A percentile compares a stretch with the other conserved stretches of the same genome.
phyloP scores from a whole-genome alignment of 2,888 invertebrate genomes.

The Parnassius orleans region DNA sequence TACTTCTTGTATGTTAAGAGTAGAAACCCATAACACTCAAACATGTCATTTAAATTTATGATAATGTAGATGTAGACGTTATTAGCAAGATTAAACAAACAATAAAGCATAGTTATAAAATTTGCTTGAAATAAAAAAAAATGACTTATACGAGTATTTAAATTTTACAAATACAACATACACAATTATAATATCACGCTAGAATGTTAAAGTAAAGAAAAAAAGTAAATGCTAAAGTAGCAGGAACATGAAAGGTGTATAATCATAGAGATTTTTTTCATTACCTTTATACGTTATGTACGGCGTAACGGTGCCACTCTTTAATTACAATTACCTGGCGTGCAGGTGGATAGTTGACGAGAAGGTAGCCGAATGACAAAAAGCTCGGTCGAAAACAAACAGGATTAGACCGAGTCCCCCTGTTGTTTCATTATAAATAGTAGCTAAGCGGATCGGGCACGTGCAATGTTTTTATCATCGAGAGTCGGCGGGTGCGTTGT shows the following conservation, averaged over 20 bases:
- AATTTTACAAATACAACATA: too few species aligned
- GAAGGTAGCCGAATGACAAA: conserved; percentile 14
- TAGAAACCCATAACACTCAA: too few species aligned
- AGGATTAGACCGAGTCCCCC: conserved; percentile 47
- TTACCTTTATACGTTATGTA: neutral
- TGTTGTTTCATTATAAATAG: conserved; percentile 65
- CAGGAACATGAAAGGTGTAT: neutral
- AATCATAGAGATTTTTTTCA: neutral
- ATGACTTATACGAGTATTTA: too few species aligned
- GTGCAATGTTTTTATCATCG: conserved; percentile 74
- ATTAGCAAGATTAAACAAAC: too few species aligned
- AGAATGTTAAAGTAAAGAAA: too few species aligned
- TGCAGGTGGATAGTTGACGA: conserved; percentile 17
- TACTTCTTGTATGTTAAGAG: too few species aligned
- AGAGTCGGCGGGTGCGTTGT: conserved; percentile 40
- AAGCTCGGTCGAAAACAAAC: conserved; percentile 45
- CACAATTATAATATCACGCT: too few species aligned
- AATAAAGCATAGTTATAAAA: too few species aligned
- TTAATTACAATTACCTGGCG: conserved; percentile 22
- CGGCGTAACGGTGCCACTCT: neutral
- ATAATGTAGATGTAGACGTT: too few species aligned
- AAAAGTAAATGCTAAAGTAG: too few species aligned
- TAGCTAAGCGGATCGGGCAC: conserved; percentile 71
- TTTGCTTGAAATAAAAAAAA: too few species aligned
- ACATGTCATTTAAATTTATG: too few species aligned